phyloP scores from a whole-genome alignment of 2,797 vertebrate genomes.

The Apodemus agrarius region DNA sequence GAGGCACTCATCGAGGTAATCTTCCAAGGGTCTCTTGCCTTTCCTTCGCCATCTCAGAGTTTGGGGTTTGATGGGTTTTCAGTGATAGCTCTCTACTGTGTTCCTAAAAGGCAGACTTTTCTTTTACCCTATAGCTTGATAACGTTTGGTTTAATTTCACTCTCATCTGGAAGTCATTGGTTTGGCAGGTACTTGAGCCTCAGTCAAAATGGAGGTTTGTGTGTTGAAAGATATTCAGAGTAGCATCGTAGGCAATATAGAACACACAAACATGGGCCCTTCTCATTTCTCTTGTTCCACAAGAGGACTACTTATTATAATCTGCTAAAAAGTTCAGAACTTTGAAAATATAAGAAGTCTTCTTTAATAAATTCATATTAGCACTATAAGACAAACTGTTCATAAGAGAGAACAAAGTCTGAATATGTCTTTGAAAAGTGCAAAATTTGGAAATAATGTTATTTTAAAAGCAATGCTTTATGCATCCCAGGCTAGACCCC shows the following conservation, averaged over 20 bases:
- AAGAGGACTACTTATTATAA: neutral
- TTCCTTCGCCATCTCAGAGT: neutral
- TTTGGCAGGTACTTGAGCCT: neutral
- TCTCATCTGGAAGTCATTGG: neutral
- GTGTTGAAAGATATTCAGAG: neutral
- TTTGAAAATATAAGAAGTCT: neutral
- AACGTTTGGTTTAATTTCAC: neutral
- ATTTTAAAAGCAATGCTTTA: neutral
- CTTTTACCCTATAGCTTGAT: neutral
- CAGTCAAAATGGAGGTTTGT: neutral
- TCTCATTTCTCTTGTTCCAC: neutral
- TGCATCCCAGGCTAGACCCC: neutral
- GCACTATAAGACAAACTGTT: neutral
- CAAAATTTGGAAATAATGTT: neutral
- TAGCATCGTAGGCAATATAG: neutral
- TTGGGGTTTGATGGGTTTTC: neutral
- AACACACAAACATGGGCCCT: neutral
- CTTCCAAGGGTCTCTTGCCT: neutral
- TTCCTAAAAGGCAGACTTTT: neutral
- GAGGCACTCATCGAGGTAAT: neutral
- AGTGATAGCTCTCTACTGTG: neutral
- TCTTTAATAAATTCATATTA: neutral
- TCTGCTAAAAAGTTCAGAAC: neutral
- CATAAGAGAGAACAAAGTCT: neutral
- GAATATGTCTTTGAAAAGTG: conserved; percentile 2